Evolutionary conservation across 2,888 invertebrate species (phyloP).

Genomic region (Melikaiella ostensackeni): DNA sequence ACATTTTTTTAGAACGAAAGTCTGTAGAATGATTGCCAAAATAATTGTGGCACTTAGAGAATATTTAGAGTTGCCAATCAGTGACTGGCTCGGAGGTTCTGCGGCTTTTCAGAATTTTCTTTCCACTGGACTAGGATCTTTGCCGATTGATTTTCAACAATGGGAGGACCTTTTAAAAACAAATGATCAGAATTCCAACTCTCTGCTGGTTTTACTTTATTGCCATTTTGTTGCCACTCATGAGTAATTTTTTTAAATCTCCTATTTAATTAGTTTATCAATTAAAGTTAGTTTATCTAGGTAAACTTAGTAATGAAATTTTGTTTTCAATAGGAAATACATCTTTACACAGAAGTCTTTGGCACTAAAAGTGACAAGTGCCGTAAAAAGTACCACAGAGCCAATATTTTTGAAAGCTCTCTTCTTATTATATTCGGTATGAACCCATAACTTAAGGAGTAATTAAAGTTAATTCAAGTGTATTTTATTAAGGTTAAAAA

Average conservation of each 20-base stretch:
- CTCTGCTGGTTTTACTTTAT: slow-evolving; percentile 56
- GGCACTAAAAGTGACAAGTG: not conserved
- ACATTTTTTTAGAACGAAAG: not conserved
- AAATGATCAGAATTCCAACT: slow-evolving; percentile 40
- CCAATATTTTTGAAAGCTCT: slow-evolving; percentile 54
- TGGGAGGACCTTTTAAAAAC: slow-evolving; percentile 42
- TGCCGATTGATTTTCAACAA: slow-evolving; percentile 46
- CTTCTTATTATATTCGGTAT: slow-evolving; percentile 62
- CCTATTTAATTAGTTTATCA: not conserved
- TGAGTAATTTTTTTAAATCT: slow-evolving; percentile 47
- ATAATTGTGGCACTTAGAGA: slow-evolving; percentile 22
- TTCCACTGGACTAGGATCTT: slow-evolving; percentile 48
- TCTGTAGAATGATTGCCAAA: slow-evolving; percentile 14
- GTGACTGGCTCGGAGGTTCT: slow-evolving; percentile 41
- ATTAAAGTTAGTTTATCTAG: not conserved
- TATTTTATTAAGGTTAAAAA: not conserved
- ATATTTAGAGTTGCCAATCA: slow-evolving; percentile 45
- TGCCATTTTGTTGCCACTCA: slow-evolving; percentile 58
- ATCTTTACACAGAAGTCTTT: slow-evolving; percentile 1
- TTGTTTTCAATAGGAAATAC: slow-evolving; percentile 3
- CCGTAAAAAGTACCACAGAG: not conserved
- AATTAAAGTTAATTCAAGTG: not conserved
- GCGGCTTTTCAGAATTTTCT: slow-evolving; percentile 51
- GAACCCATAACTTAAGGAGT: not conserved
- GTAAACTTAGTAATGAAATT: too few relatives aligned